Percentiles rank a stretch among this genome's conserved stretches.
These are phyloP conservation scores for Coluber constrictor DNA, from an alignment of 2,797 vertebrate species.

Conservation along the genomic window DNA sequence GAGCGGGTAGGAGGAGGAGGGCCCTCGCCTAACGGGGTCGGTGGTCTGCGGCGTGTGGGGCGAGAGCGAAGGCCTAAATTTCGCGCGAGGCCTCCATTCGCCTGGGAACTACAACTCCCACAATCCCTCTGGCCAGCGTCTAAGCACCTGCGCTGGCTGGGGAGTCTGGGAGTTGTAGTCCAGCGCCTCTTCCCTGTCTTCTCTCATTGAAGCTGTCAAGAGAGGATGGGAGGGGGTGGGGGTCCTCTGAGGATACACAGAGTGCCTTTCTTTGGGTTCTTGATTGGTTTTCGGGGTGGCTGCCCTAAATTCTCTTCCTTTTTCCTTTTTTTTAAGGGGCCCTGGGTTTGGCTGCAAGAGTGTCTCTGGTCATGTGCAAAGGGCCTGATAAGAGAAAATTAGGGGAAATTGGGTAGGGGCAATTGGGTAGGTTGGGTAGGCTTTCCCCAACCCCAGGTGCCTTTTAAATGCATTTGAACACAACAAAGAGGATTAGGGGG, in stretches of 20 bases:
- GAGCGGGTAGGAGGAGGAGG: conserved; percentile 58
- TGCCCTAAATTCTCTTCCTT: neutral
- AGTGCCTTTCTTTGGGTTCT: neutral
- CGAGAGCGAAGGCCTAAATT: neutral
- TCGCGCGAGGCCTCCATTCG: neutral
- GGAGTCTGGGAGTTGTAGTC: neutral
- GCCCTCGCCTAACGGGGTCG: neutral
- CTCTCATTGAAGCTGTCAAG: neutral
- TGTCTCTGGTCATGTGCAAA: neutral
- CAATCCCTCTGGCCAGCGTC: neutral
- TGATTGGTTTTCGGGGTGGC: neutral
- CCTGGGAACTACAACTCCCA: neutral
- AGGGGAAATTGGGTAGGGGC: neutral
- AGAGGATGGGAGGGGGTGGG: neutral
- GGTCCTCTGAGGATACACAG: neutral
- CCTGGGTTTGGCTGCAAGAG: neutral
- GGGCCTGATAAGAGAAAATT: neutral
- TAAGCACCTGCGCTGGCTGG: neutral
- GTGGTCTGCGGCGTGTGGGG: neutral
- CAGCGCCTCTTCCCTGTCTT: no score
- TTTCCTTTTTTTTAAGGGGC: no score
- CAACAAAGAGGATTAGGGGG: no score
- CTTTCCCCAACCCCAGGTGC: neutral
- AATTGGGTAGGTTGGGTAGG: no score
- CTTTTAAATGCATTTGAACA: neutral